Base-by-base conservation (phyloP, 2,797 vertebrate species). In the Apogon talboti region DNA sequence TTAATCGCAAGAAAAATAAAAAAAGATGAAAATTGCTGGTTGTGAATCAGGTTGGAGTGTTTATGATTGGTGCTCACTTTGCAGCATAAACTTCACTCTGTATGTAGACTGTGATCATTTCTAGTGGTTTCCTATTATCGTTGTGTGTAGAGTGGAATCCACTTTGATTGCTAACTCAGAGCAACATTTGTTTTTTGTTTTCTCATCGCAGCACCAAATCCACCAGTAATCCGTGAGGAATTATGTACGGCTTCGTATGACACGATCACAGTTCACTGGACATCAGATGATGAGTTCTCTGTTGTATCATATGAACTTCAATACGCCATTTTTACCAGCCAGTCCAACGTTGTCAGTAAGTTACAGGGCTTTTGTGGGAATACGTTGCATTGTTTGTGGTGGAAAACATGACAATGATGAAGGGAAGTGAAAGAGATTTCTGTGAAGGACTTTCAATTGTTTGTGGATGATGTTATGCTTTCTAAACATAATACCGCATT, bases 241-340 rank as follows among this genome's bases (percentile, higher is more conserved):
- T 93, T 99, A 61, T 98, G 98, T 71, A 99, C 97, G 0, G 98
- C 98, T 41, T 99, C 98, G 0, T 96, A 97, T 43, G 98, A 99
- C 84, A 99, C 97, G 2, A 98, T 99, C 86, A 99, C 97, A 0
- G 98, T 98, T 55, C 97, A 99, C 85, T 99, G 98, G 98, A 98
- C 96, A 0, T 96, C 98, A 0, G 98, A 99, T 37, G 98, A 99
- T 55, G 98, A 99, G 81, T 99, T 99, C 89, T 95, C 95, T 3
- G 96, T 99, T 41, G 95, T 97, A 30, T 99, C 98, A 0, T 99
- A 99, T 0, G 98, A 99, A 83, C 94, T 99, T 19, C 98, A 99
- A 82, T 98, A 99, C 54, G 96, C 98, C 76, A 99, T 99, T 87
- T 98, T 96, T 91, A 99, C 97, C 5, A 97, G 95, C 76, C 96